Conservation (phyloP, 1,140 invertebrate genomes). For the Lutraria rhynchaena region DNA sequence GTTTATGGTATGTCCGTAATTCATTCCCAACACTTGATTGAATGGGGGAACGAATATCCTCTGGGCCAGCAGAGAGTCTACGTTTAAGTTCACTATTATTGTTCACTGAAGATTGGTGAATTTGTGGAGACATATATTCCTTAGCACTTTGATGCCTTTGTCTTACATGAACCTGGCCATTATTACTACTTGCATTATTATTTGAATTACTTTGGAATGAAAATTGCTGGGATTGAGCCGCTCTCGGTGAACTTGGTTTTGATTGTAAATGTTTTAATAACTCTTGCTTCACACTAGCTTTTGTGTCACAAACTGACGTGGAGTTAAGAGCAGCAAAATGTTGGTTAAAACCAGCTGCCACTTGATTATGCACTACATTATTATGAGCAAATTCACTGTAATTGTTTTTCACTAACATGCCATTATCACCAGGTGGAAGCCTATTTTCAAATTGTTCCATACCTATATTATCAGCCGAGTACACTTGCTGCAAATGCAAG, state of each 20-base stretch:
- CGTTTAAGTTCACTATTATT: slow-evolving; percentile 69
- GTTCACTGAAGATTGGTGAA: not conserved
- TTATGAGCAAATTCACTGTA: slow-evolving; percentile 54
- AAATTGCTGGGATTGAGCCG: slow-evolving; percentile 48
- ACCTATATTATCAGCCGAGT: slow-evolving; percentile 22
- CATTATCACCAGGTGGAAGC: slow-evolving; percentile 9
- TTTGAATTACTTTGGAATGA: slow-evolving; percentile 56
- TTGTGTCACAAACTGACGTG: slow-evolving; percentile 13
- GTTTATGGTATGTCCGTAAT: slow-evolving; percentile 5
- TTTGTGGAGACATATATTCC: slow-evolving; percentile 7
- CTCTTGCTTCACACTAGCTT: slow-evolving; percentile 53
- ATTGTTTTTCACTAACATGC: slow-evolving; percentile 40
- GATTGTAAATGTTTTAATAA: slow-evolving; percentile 52
- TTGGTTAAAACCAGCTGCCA: slow-evolving; percentile 15
- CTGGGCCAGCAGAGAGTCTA: slow-evolving; percentile 73
- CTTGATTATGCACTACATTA: slow-evolving; percentile 29
- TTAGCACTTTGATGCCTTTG: slow-evolving; percentile 52
- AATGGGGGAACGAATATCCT: slow-evolving; percentile 36
- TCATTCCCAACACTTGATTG: slow-evolving; percentile 6
- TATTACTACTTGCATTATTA: slow-evolving; percentile 24
- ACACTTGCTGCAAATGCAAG: slow-evolving; percentile 11
- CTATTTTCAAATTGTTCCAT: slow-evolving; percentile 20
- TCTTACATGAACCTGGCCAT: not conserved
- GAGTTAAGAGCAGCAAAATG: not conserved
- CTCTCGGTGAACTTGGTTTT: slow-evolving; percentile 51